phyloP scores from a whole-genome alignment of 1,140 invertebrate species.

The Tetraneura akinire region DNA sequence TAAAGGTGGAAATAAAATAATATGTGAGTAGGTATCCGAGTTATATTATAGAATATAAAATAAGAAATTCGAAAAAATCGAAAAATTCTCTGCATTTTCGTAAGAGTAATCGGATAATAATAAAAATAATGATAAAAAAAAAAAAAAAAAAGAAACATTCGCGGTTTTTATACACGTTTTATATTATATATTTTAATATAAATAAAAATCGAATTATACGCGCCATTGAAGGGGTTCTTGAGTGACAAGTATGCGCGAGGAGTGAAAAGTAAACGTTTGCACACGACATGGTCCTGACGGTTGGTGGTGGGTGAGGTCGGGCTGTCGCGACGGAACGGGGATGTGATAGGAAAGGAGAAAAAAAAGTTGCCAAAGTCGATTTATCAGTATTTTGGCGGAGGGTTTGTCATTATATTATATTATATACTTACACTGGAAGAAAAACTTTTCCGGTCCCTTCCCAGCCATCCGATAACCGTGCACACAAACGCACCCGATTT shows the following conservation, averaged over 20 bases:
- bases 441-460: neutral
- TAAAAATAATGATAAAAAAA: too few species aligned
- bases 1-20: neutral
- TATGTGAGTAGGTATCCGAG: too few species aligned
- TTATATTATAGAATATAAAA: conserved; percentile 1
- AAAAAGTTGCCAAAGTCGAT: conserved; percentile 40
- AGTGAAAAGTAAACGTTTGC: conserved; percentile 37
- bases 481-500: neutral
- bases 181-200: conserved; percentile 34
- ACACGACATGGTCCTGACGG: neutral
- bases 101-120: conserved; percentile 51
- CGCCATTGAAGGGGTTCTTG: conserved; percentile 34
- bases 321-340: neutral
- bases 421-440: conserved; percentile 14
- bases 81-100: too few species aligned
- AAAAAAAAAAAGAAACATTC: neutral
- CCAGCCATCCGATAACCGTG: neutral
- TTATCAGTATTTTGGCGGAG: conserved; percentile 41
- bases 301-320: neutral
- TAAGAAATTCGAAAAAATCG: conserved; percentile 3
- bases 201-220: conserved; percentile 51
- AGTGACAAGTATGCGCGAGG: conserved; percentile 37
- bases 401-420: conserved; percentile 44
- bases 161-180: conserved; percentile 33
- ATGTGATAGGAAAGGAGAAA: neutral